phyloP scores from a whole-genome alignment of 2,888 invertebrate species.

The Agrotis ipsilon region DNA sequence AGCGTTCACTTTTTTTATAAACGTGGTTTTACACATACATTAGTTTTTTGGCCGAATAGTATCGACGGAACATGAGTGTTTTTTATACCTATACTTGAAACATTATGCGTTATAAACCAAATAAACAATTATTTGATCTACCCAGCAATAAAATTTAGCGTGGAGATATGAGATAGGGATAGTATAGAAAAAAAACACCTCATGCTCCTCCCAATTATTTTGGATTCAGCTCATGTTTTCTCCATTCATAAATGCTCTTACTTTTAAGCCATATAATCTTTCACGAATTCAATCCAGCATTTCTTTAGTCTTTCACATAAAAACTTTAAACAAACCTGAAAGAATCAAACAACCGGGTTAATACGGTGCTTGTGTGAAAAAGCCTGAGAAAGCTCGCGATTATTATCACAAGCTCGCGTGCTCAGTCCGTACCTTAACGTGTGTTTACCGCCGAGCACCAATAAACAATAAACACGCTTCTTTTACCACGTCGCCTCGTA shows the following conservation, averaged over 20 bases:
- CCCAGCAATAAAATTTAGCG: no score
- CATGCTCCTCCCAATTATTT: no score
- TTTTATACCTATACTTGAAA: no score
- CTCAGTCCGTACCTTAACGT: constrained; percentile 41
- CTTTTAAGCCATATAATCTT: background rate
- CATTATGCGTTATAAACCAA: no score
- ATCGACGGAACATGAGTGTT: no score
- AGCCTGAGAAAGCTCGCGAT: background rate
- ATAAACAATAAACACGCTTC: constrained; percentile 64
- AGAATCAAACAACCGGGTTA: background rate
- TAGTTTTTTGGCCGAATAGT: no score
- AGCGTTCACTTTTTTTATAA: no score
- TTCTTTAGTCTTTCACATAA: background rate
- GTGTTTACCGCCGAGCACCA: constrained; percentile 50
- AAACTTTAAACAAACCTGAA: background rate
- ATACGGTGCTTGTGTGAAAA: background rate
- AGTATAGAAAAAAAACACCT: no score
- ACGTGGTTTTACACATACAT: no score
- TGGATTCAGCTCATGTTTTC: background rate
- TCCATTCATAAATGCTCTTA: background rate
- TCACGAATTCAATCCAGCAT: background rate
- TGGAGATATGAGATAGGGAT: no score
- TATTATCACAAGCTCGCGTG: constrained; percentile 39
- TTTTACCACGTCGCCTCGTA: constrained; percentile 60
- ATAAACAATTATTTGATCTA: no score